Evolutionary conservation across 2,888 invertebrate species (phyloP).

Genomic region (Zelleria hepariella): DNA sequence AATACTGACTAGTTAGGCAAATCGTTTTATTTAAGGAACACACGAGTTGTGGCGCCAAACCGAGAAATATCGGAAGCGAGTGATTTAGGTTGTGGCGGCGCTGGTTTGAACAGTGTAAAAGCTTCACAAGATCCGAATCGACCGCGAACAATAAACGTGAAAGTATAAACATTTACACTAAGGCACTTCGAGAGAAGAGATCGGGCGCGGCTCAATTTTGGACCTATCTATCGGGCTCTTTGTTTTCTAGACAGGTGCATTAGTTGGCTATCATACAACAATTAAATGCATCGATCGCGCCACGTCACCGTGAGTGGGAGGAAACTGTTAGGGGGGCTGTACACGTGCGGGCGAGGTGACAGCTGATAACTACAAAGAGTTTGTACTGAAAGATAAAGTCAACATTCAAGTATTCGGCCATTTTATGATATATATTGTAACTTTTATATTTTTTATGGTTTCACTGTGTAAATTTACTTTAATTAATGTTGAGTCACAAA

Average conservation of each 20-base stretch:
- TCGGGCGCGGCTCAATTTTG: slow-evolving; percentile 55
- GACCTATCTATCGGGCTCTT: slow-evolving; percentile 60
- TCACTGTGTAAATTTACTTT: too few species aligned
- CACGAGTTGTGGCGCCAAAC: too few species aligned
- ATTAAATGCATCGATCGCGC: slow-evolving; percentile 65
- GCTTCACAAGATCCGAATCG: slow-evolving; percentile 43
- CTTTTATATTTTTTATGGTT: too few species aligned
- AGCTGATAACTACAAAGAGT: too few species aligned
- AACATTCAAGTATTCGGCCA: too few species aligned
- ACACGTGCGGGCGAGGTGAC: not conserved
- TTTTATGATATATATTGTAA: too few species aligned
- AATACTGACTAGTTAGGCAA: too few species aligned
- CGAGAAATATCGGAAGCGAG: too few species aligned
- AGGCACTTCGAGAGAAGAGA: slow-evolving; percentile 25
- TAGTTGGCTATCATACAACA: slow-evolving; percentile 67
- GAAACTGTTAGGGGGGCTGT: not conserved
- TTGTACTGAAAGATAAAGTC: too few species aligned
- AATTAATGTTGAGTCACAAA: too few species aligned
- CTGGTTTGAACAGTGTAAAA: not conserved
- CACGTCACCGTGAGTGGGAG: slow-evolving; percentile 52
- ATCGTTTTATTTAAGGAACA: too few species aligned
- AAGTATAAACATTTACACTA: slow-evolving; percentile 71
- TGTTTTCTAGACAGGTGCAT: slow-evolving; percentile 72
- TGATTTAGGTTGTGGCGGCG: not conserved
- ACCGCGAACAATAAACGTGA: slow-evolving; percentile 39